Conservation (phyloP, 2,797 vertebrate species). For the Tenualosa ilisha region DNA sequence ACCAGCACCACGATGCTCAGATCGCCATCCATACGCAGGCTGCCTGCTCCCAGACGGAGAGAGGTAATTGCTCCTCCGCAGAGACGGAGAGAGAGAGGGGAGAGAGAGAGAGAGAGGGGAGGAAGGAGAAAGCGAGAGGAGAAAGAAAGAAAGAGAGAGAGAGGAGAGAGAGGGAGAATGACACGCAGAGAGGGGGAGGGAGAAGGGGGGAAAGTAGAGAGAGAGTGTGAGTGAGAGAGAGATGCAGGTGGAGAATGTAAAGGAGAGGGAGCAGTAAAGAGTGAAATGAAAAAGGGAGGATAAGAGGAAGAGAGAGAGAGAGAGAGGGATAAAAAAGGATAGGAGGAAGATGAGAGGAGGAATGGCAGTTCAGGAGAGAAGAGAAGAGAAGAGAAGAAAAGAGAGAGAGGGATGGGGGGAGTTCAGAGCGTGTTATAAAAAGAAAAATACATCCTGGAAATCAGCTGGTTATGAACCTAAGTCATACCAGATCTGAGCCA, state of each 20-base stretch:
- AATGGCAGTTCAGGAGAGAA: neutral
- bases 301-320: neutral
- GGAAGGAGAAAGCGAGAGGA: constrained; percentile 28
- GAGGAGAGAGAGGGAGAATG: neutral
- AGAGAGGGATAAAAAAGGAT: neutral
- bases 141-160: neutral
- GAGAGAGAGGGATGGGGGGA: neutral
- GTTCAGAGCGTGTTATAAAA: neutral
- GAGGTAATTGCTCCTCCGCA: constrained; percentile 68
- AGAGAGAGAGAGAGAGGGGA: constrained; percentile 48
- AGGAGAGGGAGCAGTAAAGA: neutral
- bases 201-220: constrained; percentile 39
- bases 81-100: constrained; percentile 57
- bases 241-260: neutral
- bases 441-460: neutral
- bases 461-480: neutral
- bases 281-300: neutral
- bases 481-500: neutral
- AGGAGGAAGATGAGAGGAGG: neutral
- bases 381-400: neutral
- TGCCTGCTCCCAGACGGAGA: constrained; percentile 62
- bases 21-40: constrained; percentile 56
- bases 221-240: constrained; percentile 10
- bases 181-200: constrained; percentile 19
- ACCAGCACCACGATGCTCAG: constrained; percentile 66